Evolutionary conservation across 1,140 invertebrate genomes (phyloP), one percentile per base, ranked within the genome.

Genomic region (Lucilia sericata): DNA sequence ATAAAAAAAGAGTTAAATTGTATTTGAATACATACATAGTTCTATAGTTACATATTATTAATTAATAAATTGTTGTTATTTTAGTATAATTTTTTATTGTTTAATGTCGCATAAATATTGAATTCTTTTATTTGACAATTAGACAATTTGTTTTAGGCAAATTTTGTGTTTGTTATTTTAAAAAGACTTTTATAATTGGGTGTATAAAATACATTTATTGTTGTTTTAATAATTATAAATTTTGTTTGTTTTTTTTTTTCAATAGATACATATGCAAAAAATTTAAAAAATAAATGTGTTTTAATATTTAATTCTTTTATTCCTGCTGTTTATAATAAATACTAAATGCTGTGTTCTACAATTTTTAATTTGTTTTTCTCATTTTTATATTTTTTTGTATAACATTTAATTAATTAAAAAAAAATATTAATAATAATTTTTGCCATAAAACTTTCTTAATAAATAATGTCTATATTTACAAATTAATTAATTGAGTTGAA

Each of bases 1-100:
- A 30, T 30, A 34, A 80, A 49, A 49, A 80, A 75, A 80, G 49
- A 49, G 13, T 80, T 80, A 70, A 70, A 70, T 70, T 55, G 42
- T 10, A 42, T 42, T 42, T 42, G 21, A 47, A 80, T 80, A 47
- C 17, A 47, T 65, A 70, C 17, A 70, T 5, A 70, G n/a, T 70
- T 70, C 76, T 49, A 49, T 80, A 80, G 42, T 80, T 49, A 80
- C 36, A 49, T 49, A 49, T 19, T 80, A 49, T 80, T 10, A 30
- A 30, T 19, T 80, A 9, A 30, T 30, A 30, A 30, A 30, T n/a
- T 80, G 74, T 36, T 36, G 30, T 76, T 8, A 2, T 74, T 21
- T 25, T 5, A 74, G n/a, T 74, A n/a, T 74, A 7, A 12, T 74
- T 74, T 13, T 21, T 80, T 17, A 14, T 80, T 80, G 19, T 80